phyloP scores from a whole-genome alignment of 2,113 vertebrate species.

The Periophthalmus modestus region DNA sequence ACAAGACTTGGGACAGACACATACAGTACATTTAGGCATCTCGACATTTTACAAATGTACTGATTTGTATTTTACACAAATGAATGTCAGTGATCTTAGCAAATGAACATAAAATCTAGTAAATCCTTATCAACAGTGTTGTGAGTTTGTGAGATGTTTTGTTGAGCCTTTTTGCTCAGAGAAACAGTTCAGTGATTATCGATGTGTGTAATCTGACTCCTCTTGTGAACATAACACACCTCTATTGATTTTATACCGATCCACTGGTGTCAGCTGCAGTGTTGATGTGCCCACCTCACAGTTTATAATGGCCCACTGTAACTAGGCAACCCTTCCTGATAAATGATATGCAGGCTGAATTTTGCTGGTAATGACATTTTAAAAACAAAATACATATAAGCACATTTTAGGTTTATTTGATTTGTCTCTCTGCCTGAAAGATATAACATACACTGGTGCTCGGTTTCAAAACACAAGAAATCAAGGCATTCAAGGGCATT shows the following conservation, averaged over 20 bases:
- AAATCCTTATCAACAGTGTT: neutral
- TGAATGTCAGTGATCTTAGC: neutral
- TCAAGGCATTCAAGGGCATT: no score
- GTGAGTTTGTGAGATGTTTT: neutral
- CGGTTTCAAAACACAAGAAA: neutral
- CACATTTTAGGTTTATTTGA: conserved; percentile 8
- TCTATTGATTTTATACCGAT: neutral
- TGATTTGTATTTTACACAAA: neutral
- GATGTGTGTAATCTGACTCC: neutral
- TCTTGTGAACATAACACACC: neutral
- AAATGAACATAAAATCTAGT: neutral
- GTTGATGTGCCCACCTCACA: conserved; percentile 7
- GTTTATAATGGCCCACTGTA: conserved; percentile 1
- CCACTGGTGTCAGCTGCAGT: conserved; percentile 9
- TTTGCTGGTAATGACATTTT: conserved; percentile 27
- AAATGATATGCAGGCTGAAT: conserved; percentile 25
- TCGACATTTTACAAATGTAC: no score
- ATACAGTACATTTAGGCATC: no score
- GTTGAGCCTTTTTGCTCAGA: neutral
- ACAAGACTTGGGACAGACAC: neutral
- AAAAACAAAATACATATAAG: conserved; percentile 13
- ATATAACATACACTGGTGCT: neutral
- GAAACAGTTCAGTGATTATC: conserved; percentile 4
- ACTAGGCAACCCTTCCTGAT: conserved; percentile 16
- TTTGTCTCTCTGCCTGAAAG: conserved; percentile 12